phyloP scores from a whole-genome alignment of 2,797 vertebrate genomes.

The Halcyon smyrnensis region DNA sequence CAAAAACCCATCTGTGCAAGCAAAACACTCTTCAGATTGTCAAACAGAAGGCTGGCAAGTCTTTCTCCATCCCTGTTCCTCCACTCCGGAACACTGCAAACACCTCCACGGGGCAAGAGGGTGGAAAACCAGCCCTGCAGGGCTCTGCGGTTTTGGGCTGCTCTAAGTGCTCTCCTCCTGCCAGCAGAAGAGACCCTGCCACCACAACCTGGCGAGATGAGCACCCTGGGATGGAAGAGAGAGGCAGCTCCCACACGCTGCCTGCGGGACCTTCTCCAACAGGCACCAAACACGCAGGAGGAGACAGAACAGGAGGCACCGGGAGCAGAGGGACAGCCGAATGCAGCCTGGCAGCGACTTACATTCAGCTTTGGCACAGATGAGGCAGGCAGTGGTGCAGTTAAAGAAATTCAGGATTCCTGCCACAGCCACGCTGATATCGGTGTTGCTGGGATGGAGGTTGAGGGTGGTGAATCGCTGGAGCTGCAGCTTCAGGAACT shows the following conservation, averaged over 20 bases:
- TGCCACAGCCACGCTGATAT: constrained; percentile 95
- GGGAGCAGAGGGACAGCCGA: not conserved
- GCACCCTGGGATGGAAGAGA: not conserved
- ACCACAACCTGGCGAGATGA: not conserved
- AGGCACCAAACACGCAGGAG: not conserved
- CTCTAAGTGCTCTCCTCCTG: not conserved
- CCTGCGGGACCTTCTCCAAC: not conserved
- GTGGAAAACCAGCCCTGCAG: not conserved
- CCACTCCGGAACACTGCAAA: not conserved
- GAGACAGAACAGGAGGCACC: not conserved
- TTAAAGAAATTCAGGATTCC: constrained; percentile 96
- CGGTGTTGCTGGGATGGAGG: constrained; percentile 95
- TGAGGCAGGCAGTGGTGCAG: constrained; percentile 95
- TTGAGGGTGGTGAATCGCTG: constrained; percentile 98
- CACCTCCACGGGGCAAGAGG: constrained; percentile 22
- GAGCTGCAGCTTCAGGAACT: constrained; percentile 94
- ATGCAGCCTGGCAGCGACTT: constrained; percentile 71
- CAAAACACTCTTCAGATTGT: constrained; percentile 54
- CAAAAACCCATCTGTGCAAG: constrained; percentile 37
- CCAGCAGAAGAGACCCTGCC: not conserved
- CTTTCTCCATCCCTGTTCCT: not conserved
- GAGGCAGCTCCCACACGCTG: not conserved
- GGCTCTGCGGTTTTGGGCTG: not conserved
- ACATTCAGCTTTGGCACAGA: constrained; percentile 98
- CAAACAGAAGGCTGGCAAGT: constrained; percentile 49